A percentile compares a stretch with the other conserved stretches of the same genome.
phyloP scores from a whole-genome alignment of 2,888 invertebrate genomes.

The Tetragonisca angustula region DNA sequence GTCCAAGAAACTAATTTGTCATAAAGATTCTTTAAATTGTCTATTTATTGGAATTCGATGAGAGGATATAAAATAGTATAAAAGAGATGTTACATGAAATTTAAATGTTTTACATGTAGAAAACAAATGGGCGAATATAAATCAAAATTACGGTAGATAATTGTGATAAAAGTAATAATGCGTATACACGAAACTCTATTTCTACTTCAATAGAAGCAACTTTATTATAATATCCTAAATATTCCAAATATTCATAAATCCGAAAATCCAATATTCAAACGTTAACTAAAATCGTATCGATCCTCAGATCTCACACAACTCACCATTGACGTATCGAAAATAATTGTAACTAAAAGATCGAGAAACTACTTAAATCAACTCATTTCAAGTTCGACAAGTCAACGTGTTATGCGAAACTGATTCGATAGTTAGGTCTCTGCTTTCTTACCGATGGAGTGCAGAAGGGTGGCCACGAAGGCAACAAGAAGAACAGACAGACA shows the following conservation, averaged over 20 bases:
- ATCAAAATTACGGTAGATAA: background rate
- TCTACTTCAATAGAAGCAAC: background rate
- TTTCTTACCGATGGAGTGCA: conserved; percentile 66
- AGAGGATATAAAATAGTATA: background rate
- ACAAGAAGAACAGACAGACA: conserved; percentile 57
- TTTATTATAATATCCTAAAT: no score
- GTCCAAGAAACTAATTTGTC: no score
- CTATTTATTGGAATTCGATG: no score
- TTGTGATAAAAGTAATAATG: background rate
- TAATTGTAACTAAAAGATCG: background rate
- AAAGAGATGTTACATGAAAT: background rate
- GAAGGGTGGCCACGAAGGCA: conserved; percentile 56
- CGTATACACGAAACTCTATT: no score
- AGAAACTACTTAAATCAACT: background rate
- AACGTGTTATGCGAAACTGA: background rate
- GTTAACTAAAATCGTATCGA: no score
- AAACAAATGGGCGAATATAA: background rate
- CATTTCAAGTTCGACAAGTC: background rate
- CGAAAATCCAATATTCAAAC: no score
- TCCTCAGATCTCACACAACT: no score
- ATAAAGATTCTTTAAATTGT: no score
- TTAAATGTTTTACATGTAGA: no score
- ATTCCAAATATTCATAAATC: no score
- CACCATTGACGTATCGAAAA: no score
- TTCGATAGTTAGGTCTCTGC: background rate